Percentiles rank a stretch among this genome's conserved stretches.
These are phyloP conservation scores for Hippocampus abdominalis DNA, from an alignment of 2,113 vertebrate species.

Conservation along the genomic window DNA sequence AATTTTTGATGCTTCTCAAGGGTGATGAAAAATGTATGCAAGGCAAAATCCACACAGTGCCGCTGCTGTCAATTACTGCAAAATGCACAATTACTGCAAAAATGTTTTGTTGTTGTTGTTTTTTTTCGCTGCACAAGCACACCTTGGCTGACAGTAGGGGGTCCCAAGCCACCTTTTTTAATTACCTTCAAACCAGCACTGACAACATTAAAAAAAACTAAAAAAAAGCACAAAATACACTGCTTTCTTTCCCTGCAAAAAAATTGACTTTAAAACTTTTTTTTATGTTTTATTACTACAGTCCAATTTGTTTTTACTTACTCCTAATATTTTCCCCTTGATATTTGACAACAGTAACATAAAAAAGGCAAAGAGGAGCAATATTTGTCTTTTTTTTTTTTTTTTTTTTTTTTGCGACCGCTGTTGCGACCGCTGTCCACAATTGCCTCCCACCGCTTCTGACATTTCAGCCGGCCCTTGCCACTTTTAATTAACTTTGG, in stretches of 20 bases:
- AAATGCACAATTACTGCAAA: neutral
- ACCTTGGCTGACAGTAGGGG: neutral
- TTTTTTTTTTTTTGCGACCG: too few species aligned
- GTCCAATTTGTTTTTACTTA: too few species aligned
- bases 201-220: too few species aligned
- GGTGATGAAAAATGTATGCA: constrained; percentile 4
- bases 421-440: neutral
- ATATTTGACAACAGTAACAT: too few species aligned
- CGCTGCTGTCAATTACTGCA: neutral
- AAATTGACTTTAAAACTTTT: too few species aligned
- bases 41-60: constrained; percentile 1
- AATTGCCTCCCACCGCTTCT: neutral
- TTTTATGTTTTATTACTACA: too few species aligned
- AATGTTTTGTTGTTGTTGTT: neutral
- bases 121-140: neutral
- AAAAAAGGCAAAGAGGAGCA: neutral
- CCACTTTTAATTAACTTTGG: neutral
- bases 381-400: neutral
- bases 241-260: too few species aligned
- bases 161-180: too few species aligned
- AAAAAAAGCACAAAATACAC: too few species aligned
- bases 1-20: neutral
- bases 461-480: neutral
- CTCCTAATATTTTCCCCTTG: too few species aligned
- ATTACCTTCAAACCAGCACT: too few species aligned